Base-by-base conservation (phyloP, 2,113 vertebrate species). In the Leucosticte australis region DNA sequence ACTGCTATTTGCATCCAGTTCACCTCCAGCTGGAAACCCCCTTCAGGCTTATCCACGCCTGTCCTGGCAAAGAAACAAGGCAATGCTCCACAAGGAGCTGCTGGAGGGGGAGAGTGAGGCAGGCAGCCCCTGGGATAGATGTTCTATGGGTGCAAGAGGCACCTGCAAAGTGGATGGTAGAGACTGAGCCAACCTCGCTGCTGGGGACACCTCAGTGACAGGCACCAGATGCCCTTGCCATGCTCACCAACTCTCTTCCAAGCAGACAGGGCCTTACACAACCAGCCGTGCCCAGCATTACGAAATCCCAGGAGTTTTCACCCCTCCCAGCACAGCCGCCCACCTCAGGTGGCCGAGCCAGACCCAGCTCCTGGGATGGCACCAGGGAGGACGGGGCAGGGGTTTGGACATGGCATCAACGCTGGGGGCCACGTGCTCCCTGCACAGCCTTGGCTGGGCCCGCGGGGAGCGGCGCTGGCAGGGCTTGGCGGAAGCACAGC, bases 361-460 rank as follows among this genome's bases (percentile, higher is more conserved):
- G 28, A 42, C 33, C 33, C 5, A 6, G 27, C 21, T 65, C 59
- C 59, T 0, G 1, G 63, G 23, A 30, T 4, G 31, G 37, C 92
- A 77, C 2, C 0, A 7, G 35, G 33, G 23, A 85, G 52, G 56
- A 14, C 0, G 0, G 35, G 57, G 60, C 7, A 8, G 50, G 84
- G 90, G 73, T 81, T 46, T 2, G 2, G 64, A 83, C 75, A 79
- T 0, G 1, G 89, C 8, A 0, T 24, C 50, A 11, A 19, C 0
- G 1, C 47, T 7, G 1, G 57, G 50, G 26, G 69, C 68, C 10
- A 2, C 0, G 0, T 1, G 21, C 85, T 90, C 79, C 35, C 83
- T 62, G 83, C 7, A 1, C 96, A 93, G 79, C 60, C 65, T 74
- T 59, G 86, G 86, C 92, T 7, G 41, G 67, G n/a, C n/a, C 37